Percentiles rank a stretch among this genome's conserved stretches.
Evolutionary conservation across 2,113 vertebrate species (phyloP).

Genomic region (Setophaga kirtlandii): DNA sequence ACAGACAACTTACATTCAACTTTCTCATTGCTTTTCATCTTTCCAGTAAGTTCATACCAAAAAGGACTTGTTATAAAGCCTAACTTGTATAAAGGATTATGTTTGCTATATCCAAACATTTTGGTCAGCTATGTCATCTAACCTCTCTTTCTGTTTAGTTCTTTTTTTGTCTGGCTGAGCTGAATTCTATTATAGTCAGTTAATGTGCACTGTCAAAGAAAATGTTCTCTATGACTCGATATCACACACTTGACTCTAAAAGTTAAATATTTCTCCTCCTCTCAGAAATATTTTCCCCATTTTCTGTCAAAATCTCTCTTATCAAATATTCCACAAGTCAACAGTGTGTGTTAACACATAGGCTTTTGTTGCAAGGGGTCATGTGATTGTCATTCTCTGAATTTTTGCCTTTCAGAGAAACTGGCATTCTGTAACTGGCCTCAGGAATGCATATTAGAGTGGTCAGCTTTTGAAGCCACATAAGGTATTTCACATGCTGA

Average conservation of each 20-base stretch:
- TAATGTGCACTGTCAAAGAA: background rate
- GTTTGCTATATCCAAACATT: background rate
- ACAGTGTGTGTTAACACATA: background rate
- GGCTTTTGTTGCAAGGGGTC: background rate
- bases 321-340: background rate
- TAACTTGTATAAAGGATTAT: background rate
- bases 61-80: background rate
- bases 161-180: background rate
- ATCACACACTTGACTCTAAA: background rate
- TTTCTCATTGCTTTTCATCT: background rate
- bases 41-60: background rate
- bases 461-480: background rate
- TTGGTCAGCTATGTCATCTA: background rate
- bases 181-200: background rate
- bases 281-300: background rate
- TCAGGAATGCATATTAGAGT: background rate
- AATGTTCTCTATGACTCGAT: background rate
- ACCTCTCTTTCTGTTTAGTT: background rate
- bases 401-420: background rate
- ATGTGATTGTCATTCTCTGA: background rate
- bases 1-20: background rate
- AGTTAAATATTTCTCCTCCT: constrained; percentile 14
- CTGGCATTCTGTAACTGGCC: background rate
- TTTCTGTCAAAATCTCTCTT: background rate
- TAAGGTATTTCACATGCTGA: background rate